phyloP scores from a whole-genome alignment of 2,888 invertebrate species.

The Abrostola tripartita region DNA sequence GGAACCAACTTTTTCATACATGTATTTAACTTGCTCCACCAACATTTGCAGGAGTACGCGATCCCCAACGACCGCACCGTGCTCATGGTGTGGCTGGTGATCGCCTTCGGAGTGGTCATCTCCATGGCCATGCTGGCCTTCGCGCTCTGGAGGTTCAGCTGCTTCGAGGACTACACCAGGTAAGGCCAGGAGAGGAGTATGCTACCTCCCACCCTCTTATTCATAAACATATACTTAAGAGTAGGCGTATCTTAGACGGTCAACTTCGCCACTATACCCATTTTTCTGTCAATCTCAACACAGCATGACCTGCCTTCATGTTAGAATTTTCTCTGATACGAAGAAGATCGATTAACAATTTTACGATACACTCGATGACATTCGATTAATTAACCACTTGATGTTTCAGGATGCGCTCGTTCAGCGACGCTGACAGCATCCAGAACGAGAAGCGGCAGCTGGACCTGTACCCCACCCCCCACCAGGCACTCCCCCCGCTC shows the following conservation, averaged over 20 bases:
- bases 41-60: conserved; percentile 75
- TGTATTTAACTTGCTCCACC: not conserved
- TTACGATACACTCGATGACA: not conserved
- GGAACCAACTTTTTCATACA: too few species aligned
- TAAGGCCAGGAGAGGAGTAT: too few species aligned
- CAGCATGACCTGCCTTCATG: too few species aligned
- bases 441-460: conserved; percentile 73
- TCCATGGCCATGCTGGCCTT: conserved; percentile 76
- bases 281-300: too few species aligned
- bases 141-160: conserved; percentile 81
- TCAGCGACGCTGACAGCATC: conserved; percentile 76
- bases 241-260: too few species aligned
- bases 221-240: too few species aligned
- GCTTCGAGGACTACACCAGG: conserved; percentile 81
- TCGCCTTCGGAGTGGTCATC: conserved; percentile 73
- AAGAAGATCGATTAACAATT: too few species aligned
- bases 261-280: too few species aligned
- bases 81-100: conserved; percentile 76
- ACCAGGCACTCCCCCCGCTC: conserved; percentile 84
- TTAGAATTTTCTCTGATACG: too few species aligned
- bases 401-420: conserved; percentile 75
- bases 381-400: not conserved
- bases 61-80: conserved; percentile 70
- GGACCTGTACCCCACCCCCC: conserved; percentile 84
- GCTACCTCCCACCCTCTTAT: too few species aligned